Percentiles rank a stretch among this genome's conserved stretches.
Evolutionary conservation across 2,113 vertebrate genomes (phyloP).

Genomic region (Cyprinodon tularosa): DNA sequence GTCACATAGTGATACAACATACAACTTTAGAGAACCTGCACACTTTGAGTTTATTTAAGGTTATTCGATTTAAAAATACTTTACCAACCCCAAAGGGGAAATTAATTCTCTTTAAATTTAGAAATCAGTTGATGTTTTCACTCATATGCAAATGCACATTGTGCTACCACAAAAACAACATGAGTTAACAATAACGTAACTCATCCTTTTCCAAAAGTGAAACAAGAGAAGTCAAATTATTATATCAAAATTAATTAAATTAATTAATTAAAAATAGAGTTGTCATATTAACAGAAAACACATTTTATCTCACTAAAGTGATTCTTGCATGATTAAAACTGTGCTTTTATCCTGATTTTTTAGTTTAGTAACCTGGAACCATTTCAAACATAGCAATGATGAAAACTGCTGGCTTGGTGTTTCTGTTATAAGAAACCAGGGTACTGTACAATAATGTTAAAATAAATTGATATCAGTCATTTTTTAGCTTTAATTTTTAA

Average conservation of each 20-base stretch:
- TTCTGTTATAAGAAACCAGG: not conserved
- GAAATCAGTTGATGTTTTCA: not conserved
- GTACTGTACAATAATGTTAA: too few species aligned
- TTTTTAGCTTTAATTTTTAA: too few species aligned
- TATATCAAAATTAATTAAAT: not conserved
- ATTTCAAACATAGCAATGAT: not conserved
- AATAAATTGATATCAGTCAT: too few species aligned
- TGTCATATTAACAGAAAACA: not conserved
- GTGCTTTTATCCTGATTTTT: not conserved
- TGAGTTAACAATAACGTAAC: not conserved
- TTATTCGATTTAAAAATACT: not conserved
- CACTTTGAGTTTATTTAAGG: not conserved
- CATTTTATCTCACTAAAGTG: not conserved
- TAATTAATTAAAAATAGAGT: not conserved
- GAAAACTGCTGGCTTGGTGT: not conserved
- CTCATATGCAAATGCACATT: not conserved
- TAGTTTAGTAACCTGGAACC: not conserved
- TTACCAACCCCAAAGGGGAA: not conserved
- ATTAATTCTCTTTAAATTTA: not conserved
- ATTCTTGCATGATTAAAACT: not conserved
- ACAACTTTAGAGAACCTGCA: not conserved
- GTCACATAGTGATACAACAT: not conserved
- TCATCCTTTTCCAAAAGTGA: not conserved
- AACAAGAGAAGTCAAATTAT: not conserved
- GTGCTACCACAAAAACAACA: not conserved